These are phyloP conservation scores for Borostomias antarcticus DNA, from an alignment of 2,797 vertebrate genomes.

Conservation along the genomic window DNA sequence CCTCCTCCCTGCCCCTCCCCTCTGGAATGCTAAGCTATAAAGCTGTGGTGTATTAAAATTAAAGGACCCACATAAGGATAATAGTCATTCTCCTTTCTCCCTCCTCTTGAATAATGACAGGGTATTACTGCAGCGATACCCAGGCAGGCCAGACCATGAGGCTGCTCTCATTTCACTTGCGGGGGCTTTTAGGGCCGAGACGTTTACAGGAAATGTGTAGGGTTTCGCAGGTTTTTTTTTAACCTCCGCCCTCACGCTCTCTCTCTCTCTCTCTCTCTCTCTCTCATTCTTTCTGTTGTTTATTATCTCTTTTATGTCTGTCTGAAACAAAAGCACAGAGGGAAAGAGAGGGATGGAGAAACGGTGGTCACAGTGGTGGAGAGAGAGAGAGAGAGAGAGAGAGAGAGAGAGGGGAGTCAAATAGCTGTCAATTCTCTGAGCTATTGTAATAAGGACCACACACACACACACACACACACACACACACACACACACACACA, in stretches of 20 bases:
- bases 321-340: constrained; percentile 58
- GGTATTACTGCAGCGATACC: constrained; percentile 85
- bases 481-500: constrained; percentile 43
- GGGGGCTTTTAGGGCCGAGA: constrained; percentile 68
- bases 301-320: constrained; percentile 54
- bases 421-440: constrained; percentile 18
- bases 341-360: constrained; percentile 50
- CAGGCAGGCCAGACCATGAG: constrained; percentile 79
- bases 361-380: constrained; percentile 49
- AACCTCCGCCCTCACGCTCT: constrained; percentile 43
- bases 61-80: constrained; percentile 88
- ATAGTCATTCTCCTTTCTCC: constrained; percentile 80
- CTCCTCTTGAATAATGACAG: constrained; percentile 85
- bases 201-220: constrained; percentile 75
- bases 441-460: constrained; percentile 66
- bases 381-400: constrained; percentile 37
- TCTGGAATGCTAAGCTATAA: constrained; percentile 84
- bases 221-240: constrained; percentile 44
- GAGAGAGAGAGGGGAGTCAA: constrained; percentile 1
- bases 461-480: constrained; percentile 33
- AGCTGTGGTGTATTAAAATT: constrained; percentile 87
- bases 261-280: constrained; percentile 39
- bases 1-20: not conserved
- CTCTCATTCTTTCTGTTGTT: constrained; percentile 43
- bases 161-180: constrained; percentile 75